Evolutionary conservation across 2,888 invertebrate genomes (phyloP), one percentile per base, ranked within the genome.

Genomic region (Electrophaes corylata): DNA sequence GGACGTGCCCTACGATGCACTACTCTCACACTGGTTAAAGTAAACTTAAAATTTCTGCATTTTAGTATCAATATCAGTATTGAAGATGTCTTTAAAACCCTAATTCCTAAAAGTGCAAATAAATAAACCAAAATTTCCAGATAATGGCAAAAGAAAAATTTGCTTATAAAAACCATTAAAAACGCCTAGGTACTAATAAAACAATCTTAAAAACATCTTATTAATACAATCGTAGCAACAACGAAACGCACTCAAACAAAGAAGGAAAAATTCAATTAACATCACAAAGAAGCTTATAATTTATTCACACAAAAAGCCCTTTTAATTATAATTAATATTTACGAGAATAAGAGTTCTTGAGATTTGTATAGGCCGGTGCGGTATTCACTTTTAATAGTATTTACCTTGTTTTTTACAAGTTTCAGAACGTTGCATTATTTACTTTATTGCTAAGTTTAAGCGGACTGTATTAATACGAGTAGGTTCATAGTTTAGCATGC

Each of bases 311-410:
- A 84, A 84, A 86, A 80, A 84, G 81, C 76, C 81, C 84, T 80
- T 86, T 86, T 86, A 86, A 88, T 90, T 88, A 86, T 84, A 88
- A 91, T 88, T 89, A 88, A 89, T 89, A 87, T 90, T 88, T 84
- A 86, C 83, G 61, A 60, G 57, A 57, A 37, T 37, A 37, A 60
- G 56, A 46, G 60, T 51, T 41, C 40, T 40, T 66, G 64, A 73
- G 72, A 64, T 68, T 67, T 70, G 66, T 67, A 62, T 69, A 68
- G 54, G 57, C 56, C 55, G 63, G 60, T 35, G 61, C 66, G 48
- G 43, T 48, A 18, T 29, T 49, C 48, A 8, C 44, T 37, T 48
- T 48, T n/a, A n/a, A n/a, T n/a, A n/a, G n/a, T n/a, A n/a, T n/a
- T n/a, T n/a, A n/a, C n/a, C n/a, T n/a, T n/a, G n/a, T n/a, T n/a